phyloP scores from a whole-genome alignment of 2,113 vertebrate genomes.

The Strigops habroptila region DNA sequence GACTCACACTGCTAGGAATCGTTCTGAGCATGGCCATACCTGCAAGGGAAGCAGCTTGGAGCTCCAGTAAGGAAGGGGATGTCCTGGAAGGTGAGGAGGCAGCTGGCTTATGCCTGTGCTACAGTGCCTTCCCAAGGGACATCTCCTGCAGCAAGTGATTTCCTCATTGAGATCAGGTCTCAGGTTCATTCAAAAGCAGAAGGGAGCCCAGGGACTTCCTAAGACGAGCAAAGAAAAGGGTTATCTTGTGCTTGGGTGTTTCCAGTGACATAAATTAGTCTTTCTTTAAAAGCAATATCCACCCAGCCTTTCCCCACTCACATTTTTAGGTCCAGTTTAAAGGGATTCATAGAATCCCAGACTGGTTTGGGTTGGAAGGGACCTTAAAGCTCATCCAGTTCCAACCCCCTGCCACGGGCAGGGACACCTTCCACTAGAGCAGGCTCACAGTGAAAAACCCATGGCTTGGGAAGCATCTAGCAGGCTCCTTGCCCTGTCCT shows the following conservation, averaged over 20 bases:
- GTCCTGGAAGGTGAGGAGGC: neutral
- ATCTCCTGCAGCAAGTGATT: neutral
- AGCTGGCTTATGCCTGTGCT: neutral
- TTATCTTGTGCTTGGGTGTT: neutral
- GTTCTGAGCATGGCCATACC: accelerated
- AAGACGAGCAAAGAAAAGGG: neutral
- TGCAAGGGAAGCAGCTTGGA: neutral
- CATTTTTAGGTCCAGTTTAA: neutral
- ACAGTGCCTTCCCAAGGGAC: accelerated
- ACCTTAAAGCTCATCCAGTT: neutral
- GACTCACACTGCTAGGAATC: neutral
- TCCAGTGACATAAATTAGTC: accelerated
- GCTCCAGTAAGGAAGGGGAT: accelerated
- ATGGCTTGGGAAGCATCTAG: neutral
- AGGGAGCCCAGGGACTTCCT: neutral
- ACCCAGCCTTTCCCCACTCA: neutral
- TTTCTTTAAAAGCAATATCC: neutral
- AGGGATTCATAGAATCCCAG: neutral
- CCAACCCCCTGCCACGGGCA: neutral
- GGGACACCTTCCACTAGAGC: neutral
- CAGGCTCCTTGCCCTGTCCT: neutral
- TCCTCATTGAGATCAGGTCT: accelerated
- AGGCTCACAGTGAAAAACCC: neutral
- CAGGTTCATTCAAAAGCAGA: neutral
- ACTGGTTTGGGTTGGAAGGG: neutral